These are phyloP conservation scores for Hydriomena furcata DNA, from an alignment of 2,888 invertebrate genomes.

Conservation along the genomic window DNA sequence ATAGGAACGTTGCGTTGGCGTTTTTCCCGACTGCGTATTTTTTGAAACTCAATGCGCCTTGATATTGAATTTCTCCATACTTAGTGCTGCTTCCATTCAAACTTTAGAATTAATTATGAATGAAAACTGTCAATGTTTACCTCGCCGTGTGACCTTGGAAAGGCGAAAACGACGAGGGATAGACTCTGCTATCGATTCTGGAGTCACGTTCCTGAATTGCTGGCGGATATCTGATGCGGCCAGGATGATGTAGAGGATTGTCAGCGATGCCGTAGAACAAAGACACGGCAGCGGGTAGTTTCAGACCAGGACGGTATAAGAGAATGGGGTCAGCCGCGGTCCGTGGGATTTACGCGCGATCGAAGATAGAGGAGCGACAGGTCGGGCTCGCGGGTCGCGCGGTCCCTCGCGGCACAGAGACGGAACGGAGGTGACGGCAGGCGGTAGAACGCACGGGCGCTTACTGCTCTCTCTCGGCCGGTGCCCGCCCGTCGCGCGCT, in stretches of 20 bases:
- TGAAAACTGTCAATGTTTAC: slow-evolving; percentile 60
- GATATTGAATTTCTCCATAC: neutral
- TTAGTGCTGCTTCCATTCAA: slow-evolving; percentile 20
- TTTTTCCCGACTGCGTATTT: neutral
- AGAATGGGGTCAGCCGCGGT: neutral
- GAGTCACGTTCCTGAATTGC: slow-evolving; percentile 49
- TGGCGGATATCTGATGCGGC: slow-evolving; percentile 44
- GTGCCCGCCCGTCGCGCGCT: slow-evolving; percentile 60
- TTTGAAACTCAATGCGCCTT: slow-evolving; percentile 10
- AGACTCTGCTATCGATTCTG: slow-evolving; percentile 54
- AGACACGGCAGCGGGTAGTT: slow-evolving; percentile 9
- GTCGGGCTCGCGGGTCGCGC: slow-evolving; percentile 27
- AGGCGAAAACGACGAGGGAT: slow-evolving; percentile 48
- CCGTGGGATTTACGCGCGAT: slow-evolving; percentile 35
- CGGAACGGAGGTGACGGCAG: slow-evolving; percentile 30
- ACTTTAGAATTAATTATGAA: slow-evolving; percentile 48
- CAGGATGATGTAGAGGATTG: slow-evolving; percentile 44
- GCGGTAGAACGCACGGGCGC: slow-evolving; percentile 54
- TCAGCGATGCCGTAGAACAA: slow-evolving; percentile 42
- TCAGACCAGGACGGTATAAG: neutral
- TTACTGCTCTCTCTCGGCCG: slow-evolving; percentile 49
- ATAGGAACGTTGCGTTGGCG: neutral
- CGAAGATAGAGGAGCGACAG: slow-evolving; percentile 35
- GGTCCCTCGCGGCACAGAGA: slow-evolving; percentile 5
- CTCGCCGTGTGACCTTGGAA: slow-evolving; percentile 68